Conservation (phyloP, 1,140 invertebrate genomes). For the Ruditapes philippinarum region DNA sequence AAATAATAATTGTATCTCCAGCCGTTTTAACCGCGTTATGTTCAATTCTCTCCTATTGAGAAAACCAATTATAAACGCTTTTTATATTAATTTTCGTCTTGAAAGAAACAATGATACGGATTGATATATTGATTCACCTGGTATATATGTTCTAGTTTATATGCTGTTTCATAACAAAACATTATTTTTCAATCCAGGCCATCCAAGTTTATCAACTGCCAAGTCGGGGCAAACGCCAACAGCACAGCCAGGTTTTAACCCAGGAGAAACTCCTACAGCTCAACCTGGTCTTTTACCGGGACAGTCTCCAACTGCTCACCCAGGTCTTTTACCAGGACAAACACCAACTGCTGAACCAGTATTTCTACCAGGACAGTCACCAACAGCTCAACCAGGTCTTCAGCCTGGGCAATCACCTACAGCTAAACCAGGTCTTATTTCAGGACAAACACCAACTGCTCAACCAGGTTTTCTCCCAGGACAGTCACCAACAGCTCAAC, state of each 20-base stretch:
- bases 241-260: neutral
- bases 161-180: too few species aligned
- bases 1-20: too few species aligned
- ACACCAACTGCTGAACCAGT: slow-evolving; percentile 28
- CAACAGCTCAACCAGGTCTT: slow-evolving; percentile 38
- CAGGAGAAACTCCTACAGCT: slow-evolving; percentile 24
- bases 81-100: too few species aligned
- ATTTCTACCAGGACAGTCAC: neutral
- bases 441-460: neutral
- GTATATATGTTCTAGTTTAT: too few species aligned
- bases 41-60: too few species aligned
- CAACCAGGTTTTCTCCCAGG: neutral
- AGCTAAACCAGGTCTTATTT: neutral
- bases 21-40: too few species aligned
- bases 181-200: too few species aligned
- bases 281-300: slow-evolving; percentile 5
- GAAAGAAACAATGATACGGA: too few species aligned
- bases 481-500: neutral
- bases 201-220: too few species aligned
- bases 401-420: slow-evolving; percentile 13
- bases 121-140: too few species aligned
- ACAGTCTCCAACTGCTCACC: slow-evolving; percentile 37
- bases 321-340: neutral
- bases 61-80: too few species aligned
- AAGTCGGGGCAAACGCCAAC: slow-evolving; percentile 25